Percentiles rank a stretch among this genome's conserved stretches.
Evolutionary conservation across 2,888 invertebrate genomes (phyloP).

Genomic region (Neuroscelio doddi): DNA sequence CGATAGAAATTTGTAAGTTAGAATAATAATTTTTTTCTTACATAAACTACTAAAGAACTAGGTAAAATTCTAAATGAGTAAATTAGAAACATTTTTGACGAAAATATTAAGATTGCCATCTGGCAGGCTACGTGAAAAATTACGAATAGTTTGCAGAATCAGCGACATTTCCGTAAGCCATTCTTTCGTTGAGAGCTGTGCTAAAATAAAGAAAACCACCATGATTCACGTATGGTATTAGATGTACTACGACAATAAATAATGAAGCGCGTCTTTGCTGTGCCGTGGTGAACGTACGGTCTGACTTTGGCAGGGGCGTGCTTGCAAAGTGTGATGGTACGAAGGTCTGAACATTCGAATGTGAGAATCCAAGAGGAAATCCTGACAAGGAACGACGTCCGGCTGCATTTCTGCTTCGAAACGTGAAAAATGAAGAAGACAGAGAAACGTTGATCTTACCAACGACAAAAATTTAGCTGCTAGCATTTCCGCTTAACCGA

Average conservation of each 20-base stretch:
- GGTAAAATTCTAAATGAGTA: too few relatives aligned
- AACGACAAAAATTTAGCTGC: slow-evolving; percentile 2
- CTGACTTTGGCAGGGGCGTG: slow-evolving; percentile 24
- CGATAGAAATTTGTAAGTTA: too few relatives aligned
- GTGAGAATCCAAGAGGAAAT: slow-evolving; percentile 25
- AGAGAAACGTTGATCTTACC: slow-evolving; percentile 9
- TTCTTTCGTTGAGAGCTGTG: slow-evolving; percentile 9
- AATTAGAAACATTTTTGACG: too few relatives aligned
- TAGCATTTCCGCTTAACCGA: neutral
- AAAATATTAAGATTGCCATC: too few relatives aligned
- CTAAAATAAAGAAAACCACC: slow-evolving; percentile 39
- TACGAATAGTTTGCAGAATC: slow-evolving; percentile 29
- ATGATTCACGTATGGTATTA: slow-evolving; percentile 18
- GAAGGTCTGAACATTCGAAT: slow-evolving; percentile 24
- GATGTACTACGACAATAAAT: slow-evolving; percentile 32
- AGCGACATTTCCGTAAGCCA: slow-evolving; percentile 28
- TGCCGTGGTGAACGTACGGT: slow-evolving; percentile 28
- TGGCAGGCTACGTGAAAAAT: slow-evolving; percentile 19
- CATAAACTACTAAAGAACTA: too few relatives aligned
- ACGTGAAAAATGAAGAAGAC: slow-evolving; percentile 18
- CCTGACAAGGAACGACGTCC: slow-evolving; percentile 28
- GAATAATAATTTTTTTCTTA: too few relatives aligned
- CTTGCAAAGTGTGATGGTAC: slow-evolving; percentile 6
- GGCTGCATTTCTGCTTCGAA: slow-evolving; percentile 14
- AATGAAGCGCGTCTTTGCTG: slow-evolving; percentile 34